Evolutionary conservation across 2,888 invertebrate species (phyloP), one percentile per base, ranked within the genome.

Genomic region (Heliconius charithonia): DNA sequence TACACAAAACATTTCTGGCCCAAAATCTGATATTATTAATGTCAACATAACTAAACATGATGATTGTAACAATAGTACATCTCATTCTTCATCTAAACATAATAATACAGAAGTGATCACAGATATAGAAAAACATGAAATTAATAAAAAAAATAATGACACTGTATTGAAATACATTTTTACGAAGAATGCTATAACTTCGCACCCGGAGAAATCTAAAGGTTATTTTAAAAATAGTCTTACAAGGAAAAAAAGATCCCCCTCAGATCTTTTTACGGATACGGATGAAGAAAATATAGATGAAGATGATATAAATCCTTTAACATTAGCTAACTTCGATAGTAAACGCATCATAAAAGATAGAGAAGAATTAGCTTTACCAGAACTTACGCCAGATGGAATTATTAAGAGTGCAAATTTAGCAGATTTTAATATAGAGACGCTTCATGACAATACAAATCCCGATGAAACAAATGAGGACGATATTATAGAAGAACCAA

Each of bases 401-500:
- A 82, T 86, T 56, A 87, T 92, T 32, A 87, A 89, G 81, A 84
- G 83, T 56, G 86, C 89, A 4, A 85, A 89, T 72, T 85, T 94
- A 85, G 93, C 93, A 63, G 90, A 93, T 85, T 93, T 92, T 80
- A 89, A 90, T 75, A 91, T 93, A 76, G 88, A 92, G 85, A 91
- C 93, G 1, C 82, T 88, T 62, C 94, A 94, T 83, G 85, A 85
- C 25, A 83, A 82, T 73, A 76, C 75, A 71, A 80, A 83, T 63
- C 76, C 81, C 59, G 41, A 62, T 45, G 63, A 81, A 79, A 71
- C 76, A 78, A 70, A 75, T 79, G 27, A 81, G 66, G 32, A 76
- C 22, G 29, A 83, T 74, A 72, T 25, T 45, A 80, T 80, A 80
- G 77, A 32, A 77, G 82, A n/a, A 73, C 65, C 32, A 67, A 82